Base-by-base conservation (phyloP, 2,888 invertebrate species). In the Parascotia fuliginaria region DNA sequence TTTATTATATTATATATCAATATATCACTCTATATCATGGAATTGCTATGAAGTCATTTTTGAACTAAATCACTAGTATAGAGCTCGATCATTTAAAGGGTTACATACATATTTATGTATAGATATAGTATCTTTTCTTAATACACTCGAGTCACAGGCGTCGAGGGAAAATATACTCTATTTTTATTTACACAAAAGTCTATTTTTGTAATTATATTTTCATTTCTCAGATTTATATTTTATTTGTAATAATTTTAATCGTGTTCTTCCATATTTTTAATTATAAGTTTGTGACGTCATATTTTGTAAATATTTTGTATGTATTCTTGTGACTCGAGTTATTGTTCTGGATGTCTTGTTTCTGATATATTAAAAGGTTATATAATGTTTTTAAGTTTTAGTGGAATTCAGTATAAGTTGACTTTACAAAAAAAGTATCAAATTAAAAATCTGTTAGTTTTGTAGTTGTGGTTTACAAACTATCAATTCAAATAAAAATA, bases 241-340 rank as follows among this genome's bases (percentile, higher is more conserved):
- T 19, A 19, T 29, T 33, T 31, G 4, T 42, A 42, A 11, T 19
- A 32, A 15, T 42, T 24, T 34, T 15, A 22, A 57, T 64, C 34
- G 31, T 57, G 57, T 57, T 62, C 62, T 62, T 62, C 62, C 65
- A 65, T n/a, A n/a, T 37, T 32, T 40, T 55, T 48, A 43, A 36
- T 42, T 62, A 47, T 42, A 41, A 3, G 36, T 47, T 42, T 48
- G 24, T 43, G 47, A 44, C 36, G 33, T 49, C 49, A 43, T 34
- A 9, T n/a, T 57, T 29, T 62, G 62, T 62, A 62, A 62, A 62
- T 57, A 60, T 48, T 57, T 51, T 57, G 42, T 47, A 48, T 38
- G 44, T 34, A 49, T 51, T 42, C 63, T 65, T 63, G 63, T 63
- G 63, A 54, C 63, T 63, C 50, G 63, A 60, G 61, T 65, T 36